Evolutionary conservation across 1,140 invertebrate species (phyloP).

Genomic region (Pachyrhynchus sulphureomaculatus): DNA sequence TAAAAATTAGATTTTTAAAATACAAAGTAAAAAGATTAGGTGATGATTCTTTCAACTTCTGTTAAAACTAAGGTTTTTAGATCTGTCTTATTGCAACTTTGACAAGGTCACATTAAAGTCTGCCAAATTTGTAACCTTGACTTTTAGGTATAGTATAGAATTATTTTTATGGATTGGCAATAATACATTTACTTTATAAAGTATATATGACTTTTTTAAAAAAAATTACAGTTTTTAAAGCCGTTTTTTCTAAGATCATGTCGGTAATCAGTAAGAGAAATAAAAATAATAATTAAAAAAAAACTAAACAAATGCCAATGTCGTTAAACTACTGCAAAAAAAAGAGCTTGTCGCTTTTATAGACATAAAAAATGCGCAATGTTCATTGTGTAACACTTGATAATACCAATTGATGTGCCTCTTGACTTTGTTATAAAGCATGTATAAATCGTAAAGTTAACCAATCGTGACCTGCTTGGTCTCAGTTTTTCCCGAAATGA

Average conservation of each 20-base stretch:
- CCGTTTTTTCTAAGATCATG: constrained; percentile 1
- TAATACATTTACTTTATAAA: constrained; percentile 34
- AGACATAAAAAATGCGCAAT: constrained; percentile 35
- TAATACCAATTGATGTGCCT: constrained; percentile 52
- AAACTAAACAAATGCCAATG: background rate
- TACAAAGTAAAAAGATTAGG: background rate
- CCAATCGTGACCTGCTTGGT: constrained; percentile 45
- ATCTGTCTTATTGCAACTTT: constrained; percentile 38
- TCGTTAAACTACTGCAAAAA: background rate
- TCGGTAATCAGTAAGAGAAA: background rate
- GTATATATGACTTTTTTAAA: constrained; percentile 29
- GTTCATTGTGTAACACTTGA: constrained; percentile 44
- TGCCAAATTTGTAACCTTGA: constrained; percentile 37
- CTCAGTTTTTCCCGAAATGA: constrained; percentile 36
- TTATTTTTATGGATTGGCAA: constrained; percentile 39
- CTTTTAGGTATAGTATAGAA: constrained; percentile 33
- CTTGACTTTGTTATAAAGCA: constrained; percentile 38
- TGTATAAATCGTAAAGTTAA: constrained; percentile 23
- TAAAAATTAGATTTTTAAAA: no score
- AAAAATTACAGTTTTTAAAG: constrained; percentile 24
- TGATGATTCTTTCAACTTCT: constrained; percentile 6
- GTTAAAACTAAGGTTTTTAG: constrained; percentile 11
- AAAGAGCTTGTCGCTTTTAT: constrained; percentile 37
- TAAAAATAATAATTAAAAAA: background rate
- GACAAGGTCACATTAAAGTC: constrained; percentile 42